Conservation (phyloP, 2,797 vertebrate genomes). For the Fringilla coelebs region DNA sequence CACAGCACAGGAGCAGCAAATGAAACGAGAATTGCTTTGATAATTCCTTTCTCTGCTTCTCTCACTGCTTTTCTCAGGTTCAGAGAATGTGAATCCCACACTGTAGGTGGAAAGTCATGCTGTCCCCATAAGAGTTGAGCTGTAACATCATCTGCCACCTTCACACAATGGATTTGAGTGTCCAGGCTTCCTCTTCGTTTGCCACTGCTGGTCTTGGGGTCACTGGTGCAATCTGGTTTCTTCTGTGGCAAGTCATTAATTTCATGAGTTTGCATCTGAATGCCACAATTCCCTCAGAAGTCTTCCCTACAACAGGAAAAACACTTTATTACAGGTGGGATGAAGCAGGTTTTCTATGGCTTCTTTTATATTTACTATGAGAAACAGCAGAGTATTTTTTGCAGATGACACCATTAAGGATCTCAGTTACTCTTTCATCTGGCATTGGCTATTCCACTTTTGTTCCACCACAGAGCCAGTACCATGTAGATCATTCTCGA, state of each 20-base stretch:
- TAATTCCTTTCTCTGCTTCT: neutral
- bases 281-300: neutral
- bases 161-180: neutral
- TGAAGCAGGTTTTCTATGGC: neutral
- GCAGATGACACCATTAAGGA: neutral
- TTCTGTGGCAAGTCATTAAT: neutral
- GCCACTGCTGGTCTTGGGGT: neutral
- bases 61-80: neutral
- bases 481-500: neutral
- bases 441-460: neutral
- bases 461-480: neutral
- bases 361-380: neutral
- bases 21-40: neutral
- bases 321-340: neutral
- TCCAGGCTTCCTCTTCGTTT: neutral
- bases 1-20: neutral
- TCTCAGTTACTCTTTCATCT: neutral
- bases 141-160: neutral
- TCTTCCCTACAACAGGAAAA: neutral
- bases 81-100: neutral
- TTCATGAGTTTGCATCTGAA: neutral
- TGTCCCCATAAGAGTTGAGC: neutral
- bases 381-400: neutral
- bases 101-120: neutral
- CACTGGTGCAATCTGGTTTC: neutral